Conservation (phyloP, 1,140 invertebrate species). For the Cyphomyrmex costatus region DNA sequence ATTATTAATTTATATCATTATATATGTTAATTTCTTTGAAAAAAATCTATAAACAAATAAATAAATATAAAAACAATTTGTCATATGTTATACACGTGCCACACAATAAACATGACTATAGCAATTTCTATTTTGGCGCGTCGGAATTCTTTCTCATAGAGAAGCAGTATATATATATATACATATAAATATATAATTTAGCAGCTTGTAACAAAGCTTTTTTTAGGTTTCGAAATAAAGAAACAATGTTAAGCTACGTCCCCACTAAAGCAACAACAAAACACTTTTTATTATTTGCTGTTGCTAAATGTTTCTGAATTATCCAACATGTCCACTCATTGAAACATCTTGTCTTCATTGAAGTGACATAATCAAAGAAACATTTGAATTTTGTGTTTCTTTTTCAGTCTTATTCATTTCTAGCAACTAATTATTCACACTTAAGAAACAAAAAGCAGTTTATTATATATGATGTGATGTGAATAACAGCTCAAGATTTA, state of each 20-base stretch:
- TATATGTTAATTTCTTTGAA: background rate
- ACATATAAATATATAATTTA: background rate
- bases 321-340: too few relatives aligned
- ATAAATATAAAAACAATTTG: slow-evolving; percentile 15
- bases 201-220: background rate
- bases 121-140: slow-evolving; percentile 32
- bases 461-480: too few relatives aligned
- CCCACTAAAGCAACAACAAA: too few relatives aligned
- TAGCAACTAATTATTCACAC: too few relatives aligned
- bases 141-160: slow-evolving; percentile 24
- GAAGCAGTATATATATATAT: background rate
- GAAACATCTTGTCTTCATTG: too few relatives aligned
- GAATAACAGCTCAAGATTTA: too few relatives aligned
- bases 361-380: too few relatives aligned
- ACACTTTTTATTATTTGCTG: too few relatives aligned
- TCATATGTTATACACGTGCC: slow-evolving; percentile 10
- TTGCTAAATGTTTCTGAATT: too few relatives aligned
- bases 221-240: background rate
- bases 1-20: background rate
- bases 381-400: too few relatives aligned
- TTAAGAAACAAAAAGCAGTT: too few relatives aligned
- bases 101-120: slow-evolving; percentile 36
- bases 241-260: background rate
- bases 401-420: too few relatives aligned
- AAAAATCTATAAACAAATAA: slow-evolving; percentile 5